phyloP scores from a whole-genome alignment of 2,797 vertebrate species.

The Cichlasoma orientale region DNA sequence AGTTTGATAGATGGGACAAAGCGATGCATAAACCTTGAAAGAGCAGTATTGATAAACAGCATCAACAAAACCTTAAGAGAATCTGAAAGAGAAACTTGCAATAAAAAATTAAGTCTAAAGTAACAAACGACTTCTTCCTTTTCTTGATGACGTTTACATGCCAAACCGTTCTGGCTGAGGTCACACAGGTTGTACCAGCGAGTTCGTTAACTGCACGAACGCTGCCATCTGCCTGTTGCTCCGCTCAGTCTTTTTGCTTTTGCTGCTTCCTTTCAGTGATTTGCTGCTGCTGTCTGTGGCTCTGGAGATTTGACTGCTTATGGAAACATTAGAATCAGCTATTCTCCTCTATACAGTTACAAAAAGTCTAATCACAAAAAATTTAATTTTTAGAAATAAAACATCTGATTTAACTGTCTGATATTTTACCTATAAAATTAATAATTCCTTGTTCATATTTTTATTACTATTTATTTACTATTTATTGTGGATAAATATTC shows the following conservation, averaged over 20 bases:
- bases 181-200: neutral
- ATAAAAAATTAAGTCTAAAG: neutral
- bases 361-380: too few species aligned
- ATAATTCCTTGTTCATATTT: neutral
- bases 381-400: neutral
- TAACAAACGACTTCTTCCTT: neutral
- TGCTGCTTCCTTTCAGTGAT: too few species aligned
- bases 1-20: neutral
- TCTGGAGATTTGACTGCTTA: neutral
- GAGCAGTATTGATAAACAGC: neutral
- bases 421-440: neutral
- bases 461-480: neutral
- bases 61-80: neutral
- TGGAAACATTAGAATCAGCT: too few species aligned
- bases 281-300: too few species aligned
- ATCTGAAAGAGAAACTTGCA: too few species aligned
- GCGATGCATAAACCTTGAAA: neutral
- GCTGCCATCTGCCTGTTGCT: constrained; percentile 29
- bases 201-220: neutral
- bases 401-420: neutral
- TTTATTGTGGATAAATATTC: neutral
- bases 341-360: too few species aligned
- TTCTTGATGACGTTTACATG: neutral
- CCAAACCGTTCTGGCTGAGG: neutral
- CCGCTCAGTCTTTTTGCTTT: neutral